phyloP scores from a whole-genome alignment of 1,140 invertebrate species.

The Tetramorium alpestre region DNA sequence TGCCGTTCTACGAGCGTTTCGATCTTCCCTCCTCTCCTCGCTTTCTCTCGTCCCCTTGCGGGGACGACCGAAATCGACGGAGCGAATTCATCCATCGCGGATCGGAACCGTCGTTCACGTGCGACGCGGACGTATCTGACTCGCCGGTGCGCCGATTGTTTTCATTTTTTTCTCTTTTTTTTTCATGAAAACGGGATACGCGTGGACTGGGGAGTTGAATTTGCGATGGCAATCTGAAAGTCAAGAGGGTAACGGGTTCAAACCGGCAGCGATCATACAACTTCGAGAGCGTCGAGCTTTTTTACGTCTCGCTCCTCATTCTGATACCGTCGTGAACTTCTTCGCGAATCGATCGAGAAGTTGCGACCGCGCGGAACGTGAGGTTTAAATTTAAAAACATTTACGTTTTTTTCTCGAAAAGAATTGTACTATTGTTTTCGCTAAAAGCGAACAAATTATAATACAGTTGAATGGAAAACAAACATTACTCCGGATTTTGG shows the following conservation, averaged over 20 bases:
- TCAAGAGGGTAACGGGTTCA: too few relatives aligned
- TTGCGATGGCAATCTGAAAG: too few relatives aligned
- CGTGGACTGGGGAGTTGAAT: not conserved
- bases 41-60: not conserved
- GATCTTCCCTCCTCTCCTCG: constrained; percentile 1
- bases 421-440: not conserved
- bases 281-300: not conserved
- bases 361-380: not conserved
- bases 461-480: not conserved
- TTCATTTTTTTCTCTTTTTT: not conserved
- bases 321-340: not conserved
- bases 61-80: too few relatives aligned
- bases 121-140: not conserved
- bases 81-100: not conserved
- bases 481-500: not conserved
- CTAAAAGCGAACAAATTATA: too few relatives aligned
- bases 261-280: not conserved
- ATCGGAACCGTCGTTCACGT: not conserved
- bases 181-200: not conserved
- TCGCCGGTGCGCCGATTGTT: not conserved
- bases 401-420: not conserved
- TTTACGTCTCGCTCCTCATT: not conserved
- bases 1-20: constrained; percentile 31
- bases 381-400: not conserved
- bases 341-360: not conserved